phyloP scores from a whole-genome alignment of 1,140 invertebrate species.

The Habropoda laboriosa region DNA sequence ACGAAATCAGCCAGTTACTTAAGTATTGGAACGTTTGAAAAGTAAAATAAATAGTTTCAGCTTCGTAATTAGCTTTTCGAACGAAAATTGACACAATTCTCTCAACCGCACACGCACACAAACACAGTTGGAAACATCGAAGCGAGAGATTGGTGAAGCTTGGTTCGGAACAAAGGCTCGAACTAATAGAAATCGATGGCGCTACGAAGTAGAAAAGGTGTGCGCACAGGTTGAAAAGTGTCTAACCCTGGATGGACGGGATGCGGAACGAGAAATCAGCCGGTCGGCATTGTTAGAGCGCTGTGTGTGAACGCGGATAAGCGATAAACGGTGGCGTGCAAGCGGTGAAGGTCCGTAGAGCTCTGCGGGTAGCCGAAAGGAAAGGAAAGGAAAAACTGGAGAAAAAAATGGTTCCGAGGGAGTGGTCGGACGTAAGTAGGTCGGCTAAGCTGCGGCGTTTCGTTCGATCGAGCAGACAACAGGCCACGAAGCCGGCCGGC shows the following conservation, averaged over 20 bases:
- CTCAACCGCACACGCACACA: too few relatives aligned
- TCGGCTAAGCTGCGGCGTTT: conserved; percentile 40
- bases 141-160: background rate
- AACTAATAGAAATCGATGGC: background rate
- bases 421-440: conserved; percentile 59
- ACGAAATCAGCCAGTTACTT: too few relatives aligned
- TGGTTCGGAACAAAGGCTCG: background rate
- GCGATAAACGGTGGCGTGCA: background rate
- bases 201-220: background rate
- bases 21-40: too few relatives aligned
- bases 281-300: background rate
- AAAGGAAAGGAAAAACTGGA: conserved; percentile 48
- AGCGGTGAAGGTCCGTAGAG: conserved; percentile 6
- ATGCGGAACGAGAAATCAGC: background rate
- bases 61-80: too few relatives aligned
- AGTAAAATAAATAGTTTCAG: too few relatives aligned
- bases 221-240: background rate
- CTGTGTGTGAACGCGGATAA: background rate
- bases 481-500: conserved; percentile 2
- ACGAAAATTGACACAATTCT: too few relatives aligned
- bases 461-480: conserved; percentile 42
- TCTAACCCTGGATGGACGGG: background rate
- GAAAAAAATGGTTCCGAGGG: conserved; percentile 48
- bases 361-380: conserved; percentile 34
- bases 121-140: too few relatives aligned